A percentile compares a stretch with the other conserved stretches of the same genome.
phyloP scores from a whole-genome alignment of 2,888 invertebrate genomes.

The Pyrochroa serraticornis region DNA sequence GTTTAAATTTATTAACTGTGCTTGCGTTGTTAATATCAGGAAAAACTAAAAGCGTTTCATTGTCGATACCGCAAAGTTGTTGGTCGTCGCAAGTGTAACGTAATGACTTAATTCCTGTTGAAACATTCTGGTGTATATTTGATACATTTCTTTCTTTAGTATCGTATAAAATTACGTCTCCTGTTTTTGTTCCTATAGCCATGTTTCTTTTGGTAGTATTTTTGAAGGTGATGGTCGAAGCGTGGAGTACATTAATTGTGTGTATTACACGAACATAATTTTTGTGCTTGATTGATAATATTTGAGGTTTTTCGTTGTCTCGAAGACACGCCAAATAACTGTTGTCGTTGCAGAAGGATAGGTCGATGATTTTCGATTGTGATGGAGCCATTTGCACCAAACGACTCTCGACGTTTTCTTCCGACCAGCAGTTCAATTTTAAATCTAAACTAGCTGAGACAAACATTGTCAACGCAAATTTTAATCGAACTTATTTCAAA shows the following conservation, averaged over 20 bases:
- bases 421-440: conserved; percentile 42
- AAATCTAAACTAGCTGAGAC: conserved; percentile 39
- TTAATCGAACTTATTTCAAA: not conserved
- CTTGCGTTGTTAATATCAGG: conserved; percentile 27
- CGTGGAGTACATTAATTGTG: conserved; percentile 44
- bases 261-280: conserved; percentile 45
- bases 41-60: conserved; percentile 31
- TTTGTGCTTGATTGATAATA: conserved; percentile 46
- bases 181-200: conserved; percentile 46
- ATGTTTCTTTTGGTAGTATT: conserved; percentile 46
- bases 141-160: conserved; percentile 45
- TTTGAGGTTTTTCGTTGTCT: conserved; percentile 46
- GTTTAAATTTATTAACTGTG: conserved; percentile 29
- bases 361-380: conserved; percentile 36
- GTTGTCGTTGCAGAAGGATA: conserved; percentile 52
- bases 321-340: conserved; percentile 47
- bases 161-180: conserved; percentile 51
- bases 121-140: conserved; percentile 39
- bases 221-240: conserved; percentile 46
- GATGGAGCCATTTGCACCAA: conserved; percentile 35
- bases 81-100: conserved; percentile 47
- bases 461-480: conserved; percentile 41
- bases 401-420: conserved; percentile 33
- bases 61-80: conserved; percentile 39
- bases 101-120: conserved; percentile 36